These are phyloP conservation scores for Eucidaris tribuloides DNA, from an alignment of 35 echinoderm and acorn worm genomes.

Conservation along the genomic window DNA sequence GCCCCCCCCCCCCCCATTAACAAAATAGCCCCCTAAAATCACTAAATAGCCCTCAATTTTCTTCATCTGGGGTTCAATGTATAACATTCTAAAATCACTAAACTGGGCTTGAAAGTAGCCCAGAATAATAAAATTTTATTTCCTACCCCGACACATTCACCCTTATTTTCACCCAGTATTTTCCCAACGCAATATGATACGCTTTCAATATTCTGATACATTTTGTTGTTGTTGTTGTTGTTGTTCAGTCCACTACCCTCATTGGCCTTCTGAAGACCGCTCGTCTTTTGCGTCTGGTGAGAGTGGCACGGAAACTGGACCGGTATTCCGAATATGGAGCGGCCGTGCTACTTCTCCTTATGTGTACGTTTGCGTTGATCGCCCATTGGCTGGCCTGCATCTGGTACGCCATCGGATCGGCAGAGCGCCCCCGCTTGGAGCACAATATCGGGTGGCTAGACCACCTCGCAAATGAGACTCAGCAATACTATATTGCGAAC, in stretches of 20 bases:
- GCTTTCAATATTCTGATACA: no score
- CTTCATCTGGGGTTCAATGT: no score
- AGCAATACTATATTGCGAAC: conserved; percentile 58
- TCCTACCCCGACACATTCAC: no score
- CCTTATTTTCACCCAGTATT: no score
- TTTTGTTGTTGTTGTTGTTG: no score
- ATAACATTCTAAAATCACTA: no score
- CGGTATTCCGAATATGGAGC: conserved; percentile 99
- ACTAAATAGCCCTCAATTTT: no score
- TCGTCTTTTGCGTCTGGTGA: conserved; percentile 89
- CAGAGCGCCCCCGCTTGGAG: conserved; percentile 38
- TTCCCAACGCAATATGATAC: no score
- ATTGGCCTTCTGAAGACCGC: conserved; percentile 97
- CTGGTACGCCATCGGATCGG: conserved; percentile 94
- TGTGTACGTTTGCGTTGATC: conserved; percentile 96
- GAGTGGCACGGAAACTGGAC: conserved; percentile 96
- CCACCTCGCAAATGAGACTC: conserved; percentile 79
- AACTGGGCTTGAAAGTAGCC: no score
- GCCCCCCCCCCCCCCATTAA: no score
- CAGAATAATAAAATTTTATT: no score
- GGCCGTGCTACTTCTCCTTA: conserved; percentile 89
- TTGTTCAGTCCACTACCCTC: conserved; percentile 88
- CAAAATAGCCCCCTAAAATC: no score
- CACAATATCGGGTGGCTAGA: conserved; percentile 88
- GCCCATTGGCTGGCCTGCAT: conserved; percentile 99